Evolutionary conservation across 2,113 vertebrate genomes (phyloP), one percentile per base, ranked within the genome.

Genomic region (Paracanthobrama guichenoti): DNA sequence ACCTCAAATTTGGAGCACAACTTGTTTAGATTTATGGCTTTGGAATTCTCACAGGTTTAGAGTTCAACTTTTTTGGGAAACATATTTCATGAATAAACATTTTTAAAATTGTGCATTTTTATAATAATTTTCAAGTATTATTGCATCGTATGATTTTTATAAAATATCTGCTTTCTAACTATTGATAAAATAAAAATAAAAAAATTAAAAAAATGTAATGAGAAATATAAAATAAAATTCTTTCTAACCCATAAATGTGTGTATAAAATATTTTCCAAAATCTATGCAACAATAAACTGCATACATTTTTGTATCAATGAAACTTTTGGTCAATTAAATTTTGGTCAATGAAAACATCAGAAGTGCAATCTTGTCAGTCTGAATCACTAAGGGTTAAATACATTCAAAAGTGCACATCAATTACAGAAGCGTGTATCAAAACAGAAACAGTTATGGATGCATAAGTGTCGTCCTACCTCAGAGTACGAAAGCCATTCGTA

Each of bases 401-500:
- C n/a, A 12, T 67, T 16, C 16, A 26, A 72, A 11, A 69, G 81
- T 66, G 7, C 35, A 20, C 2, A 44, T 72, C 39, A 46, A 46
- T 46, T 24, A 72, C 9, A 72, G 11, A 71, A 46, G 22, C 3
- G 20, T 44, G 39, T 6, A 67, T 39, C 1, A 42, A 22, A 76
- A 35, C 6, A 76, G 16, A 22, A 39, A 16, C 28, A 42, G 55
- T 28, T 1, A 42, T 2, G 73, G 24, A 39, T 24, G 26, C 35
- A 64, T 24, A 71, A 62, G 42, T 18, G 20, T 73, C 22, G 26
- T 81, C 93, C 91, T 87, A 98, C 97, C 93, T 98, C 94, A 87
- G 92, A 94, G 85, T 98, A 99, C 24, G 96, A 95, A 79, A 97
- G 93, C 97, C 97, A 99, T 76, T 97, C 95, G 72, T 98, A 99